Base-by-base conservation (phyloP, 2,113 vertebrate genomes). In the Penelope pileata region DNA sequence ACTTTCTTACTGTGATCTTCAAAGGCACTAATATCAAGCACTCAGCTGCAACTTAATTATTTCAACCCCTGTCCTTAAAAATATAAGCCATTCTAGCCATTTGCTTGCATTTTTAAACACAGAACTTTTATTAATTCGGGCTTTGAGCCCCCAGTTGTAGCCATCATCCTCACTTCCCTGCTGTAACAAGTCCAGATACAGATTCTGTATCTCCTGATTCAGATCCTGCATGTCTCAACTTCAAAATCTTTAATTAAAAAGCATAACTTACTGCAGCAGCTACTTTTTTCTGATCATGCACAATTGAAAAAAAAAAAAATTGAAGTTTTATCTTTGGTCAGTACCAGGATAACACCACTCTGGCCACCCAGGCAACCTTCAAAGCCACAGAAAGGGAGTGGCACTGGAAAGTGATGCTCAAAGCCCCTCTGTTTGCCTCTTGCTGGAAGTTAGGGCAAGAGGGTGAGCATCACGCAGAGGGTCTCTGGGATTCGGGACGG, bases 81-180 rank as follows among this genome's bases (percentile, higher is more conserved):
- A 84, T 54, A 47, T 3, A 63, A 93, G 73, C 56, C 47, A 43
- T 30, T 56, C 26, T 81, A 86, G 43, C 18, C 11, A 77, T 63
- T 70, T 48, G 40, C 23, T 59, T 63, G 91, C 29, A 54, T 75
- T 77, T 86, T 75, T 59, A 36, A 27, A 95, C 59, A 47, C 1
- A 75, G 51, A 91, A 86, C 0, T 5, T 59, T 1, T 12, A 73
- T 42, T 48, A 90, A 4, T 36, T 75, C 42, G 63, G 83, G 34
- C 73, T 93, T 70, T 81, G 73, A 96, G 80, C 34, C 32, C 21
- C 34, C 77, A 47, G 40, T 78, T 90, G 80, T 92, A 78, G 47
- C 48, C 68, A 50, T 38, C 26, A 30, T 29, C 27, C 12, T 70
- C 34, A 22, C 48, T 51, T 38, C n/a, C 34, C 27, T 26, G 30